Evolutionary conservation across 2,797 vertebrate genomes (phyloP).

Genomic region (Pipistrellus nathusii): DNA sequence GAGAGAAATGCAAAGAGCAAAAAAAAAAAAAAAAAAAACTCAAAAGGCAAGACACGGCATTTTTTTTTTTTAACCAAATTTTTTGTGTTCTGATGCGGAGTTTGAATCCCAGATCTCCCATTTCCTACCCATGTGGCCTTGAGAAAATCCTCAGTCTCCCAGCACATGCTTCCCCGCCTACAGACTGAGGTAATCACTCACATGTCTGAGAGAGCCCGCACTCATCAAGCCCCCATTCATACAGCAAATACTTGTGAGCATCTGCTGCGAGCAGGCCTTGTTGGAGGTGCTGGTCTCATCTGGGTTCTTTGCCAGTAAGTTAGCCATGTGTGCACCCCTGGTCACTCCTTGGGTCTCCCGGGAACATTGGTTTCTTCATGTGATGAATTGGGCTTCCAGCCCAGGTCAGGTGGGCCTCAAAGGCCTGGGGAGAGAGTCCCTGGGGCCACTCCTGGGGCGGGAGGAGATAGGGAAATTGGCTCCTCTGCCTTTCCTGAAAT

Average conservation of each 20-base stretch:
- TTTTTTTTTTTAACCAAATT: background rate
- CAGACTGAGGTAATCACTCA: background rate
- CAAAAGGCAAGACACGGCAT: background rate
- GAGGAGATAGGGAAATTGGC: background rate
- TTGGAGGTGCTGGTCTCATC: background rate
- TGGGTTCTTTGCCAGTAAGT: background rate
- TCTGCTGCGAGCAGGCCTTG: background rate
- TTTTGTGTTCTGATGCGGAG: background rate
- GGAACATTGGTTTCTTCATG: background rate
- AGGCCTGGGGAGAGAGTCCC: background rate
- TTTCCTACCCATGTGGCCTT: background rate
- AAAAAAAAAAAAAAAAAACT: background rate
- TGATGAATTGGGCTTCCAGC: background rate
- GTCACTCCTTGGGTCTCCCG: background rate
- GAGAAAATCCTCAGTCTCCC: background rate
- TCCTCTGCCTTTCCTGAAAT: background rate
- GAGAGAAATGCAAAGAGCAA: background rate
- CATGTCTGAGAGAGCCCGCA: too few relatives aligned
- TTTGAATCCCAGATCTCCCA: background rate
- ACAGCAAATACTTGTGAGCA: background rate
- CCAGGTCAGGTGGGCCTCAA: background rate
- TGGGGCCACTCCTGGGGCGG: background rate
- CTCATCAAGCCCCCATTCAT: background rate
- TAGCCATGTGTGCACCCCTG: background rate
- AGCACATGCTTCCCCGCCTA: background rate